Percentiles rank a stretch among this genome's conserved stretches.
Evolutionary conservation across 2,888 invertebrate species (phyloP).

Genomic region (Pilophorus perplexus): DNA sequence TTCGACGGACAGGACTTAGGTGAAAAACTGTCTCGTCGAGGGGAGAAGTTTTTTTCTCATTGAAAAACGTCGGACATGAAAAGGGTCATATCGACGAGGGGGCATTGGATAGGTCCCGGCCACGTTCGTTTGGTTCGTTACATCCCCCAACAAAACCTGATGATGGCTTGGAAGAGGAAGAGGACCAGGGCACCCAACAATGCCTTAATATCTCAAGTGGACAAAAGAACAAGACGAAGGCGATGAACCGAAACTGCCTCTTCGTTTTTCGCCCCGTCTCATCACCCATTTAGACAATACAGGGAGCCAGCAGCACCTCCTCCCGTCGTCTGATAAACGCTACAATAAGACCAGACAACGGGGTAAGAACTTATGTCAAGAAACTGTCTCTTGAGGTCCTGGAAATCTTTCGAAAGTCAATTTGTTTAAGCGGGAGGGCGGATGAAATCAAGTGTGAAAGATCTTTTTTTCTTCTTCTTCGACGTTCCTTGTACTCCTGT

Average conservation of each 20-base stretch:
- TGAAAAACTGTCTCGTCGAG: too few relatives aligned
- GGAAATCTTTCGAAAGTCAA: slow-evolving; percentile 25
- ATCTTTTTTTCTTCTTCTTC: slow-evolving; percentile 11
- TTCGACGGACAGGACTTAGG: too few relatives aligned
- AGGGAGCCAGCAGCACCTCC: not conserved
- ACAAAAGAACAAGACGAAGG: slow-evolving; percentile 35
- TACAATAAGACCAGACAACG: slow-evolving; percentile 32
- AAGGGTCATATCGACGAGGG: too few relatives aligned
- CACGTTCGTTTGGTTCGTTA: slow-evolving; percentile 33
- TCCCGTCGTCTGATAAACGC: slow-evolving; percentile 33
- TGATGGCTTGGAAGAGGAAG: slow-evolving; percentile 1
- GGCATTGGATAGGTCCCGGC: too few relatives aligned
- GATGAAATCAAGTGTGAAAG: slow-evolving; percentile 32
- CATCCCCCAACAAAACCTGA: slow-evolving; percentile 10
- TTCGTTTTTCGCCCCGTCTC: slow-evolving; percentile 2
- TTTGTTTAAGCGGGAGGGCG: slow-evolving; percentile 35
- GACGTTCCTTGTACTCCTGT: slow-evolving; percentile 3
- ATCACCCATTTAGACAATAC: slow-evolving; percentile 36
- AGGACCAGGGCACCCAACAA: slow-evolving; percentile 23
- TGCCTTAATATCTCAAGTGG: slow-evolving; percentile 39
- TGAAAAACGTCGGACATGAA: too few relatives aligned
- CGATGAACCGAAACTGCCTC: slow-evolving; percentile 34
- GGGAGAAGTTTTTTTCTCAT: too few relatives aligned
- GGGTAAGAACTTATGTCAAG: slow-evolving; percentile 39
- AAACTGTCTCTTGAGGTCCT: slow-evolving; percentile 22